phyloP scores from a whole-genome alignment of 2,113 vertebrate species.

The Pteropus alecto region DNA sequence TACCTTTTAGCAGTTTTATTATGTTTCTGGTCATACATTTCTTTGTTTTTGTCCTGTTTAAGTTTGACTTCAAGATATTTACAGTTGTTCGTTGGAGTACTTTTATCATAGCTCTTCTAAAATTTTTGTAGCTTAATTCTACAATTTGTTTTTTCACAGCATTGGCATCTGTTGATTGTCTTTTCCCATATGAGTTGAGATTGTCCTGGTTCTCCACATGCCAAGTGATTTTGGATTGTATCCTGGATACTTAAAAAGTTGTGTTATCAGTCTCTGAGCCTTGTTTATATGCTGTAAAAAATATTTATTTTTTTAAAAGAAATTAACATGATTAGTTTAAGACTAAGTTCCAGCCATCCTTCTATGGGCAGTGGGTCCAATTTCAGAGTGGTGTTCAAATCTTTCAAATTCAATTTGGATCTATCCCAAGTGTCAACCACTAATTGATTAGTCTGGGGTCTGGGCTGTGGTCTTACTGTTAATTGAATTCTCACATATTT shows the following conservation, averaged over 20 bases:
- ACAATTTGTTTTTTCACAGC: neutral
- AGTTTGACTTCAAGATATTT: neutral
- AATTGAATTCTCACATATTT: neutral
- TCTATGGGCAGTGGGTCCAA: neutral
- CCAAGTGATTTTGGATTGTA: neutral
- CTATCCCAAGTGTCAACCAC: neutral
- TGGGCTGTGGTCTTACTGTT: neutral
- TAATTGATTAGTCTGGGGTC: neutral
- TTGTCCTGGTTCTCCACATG: neutral
- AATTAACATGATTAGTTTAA: neutral
- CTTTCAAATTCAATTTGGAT: neutral
- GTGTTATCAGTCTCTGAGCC: neutral
- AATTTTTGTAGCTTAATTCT: neutral
- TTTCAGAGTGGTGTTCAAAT: neutral
- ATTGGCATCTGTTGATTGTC: neutral
- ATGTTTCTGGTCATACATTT: neutral
- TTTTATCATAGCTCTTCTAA: neutral
- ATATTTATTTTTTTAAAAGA: neutral
- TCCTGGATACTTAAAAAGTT: neutral
- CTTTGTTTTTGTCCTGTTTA: neutral
- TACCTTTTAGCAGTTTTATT: neutral
- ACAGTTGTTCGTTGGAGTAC: neutral
- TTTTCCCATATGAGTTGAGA: neutral
- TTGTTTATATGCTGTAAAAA: neutral
- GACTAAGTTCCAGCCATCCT: neutral